These are phyloP conservation scores for Vireo altiloquus DNA, from an alignment of 2,113 vertebrate genomes.

Conservation along the genomic window DNA sequence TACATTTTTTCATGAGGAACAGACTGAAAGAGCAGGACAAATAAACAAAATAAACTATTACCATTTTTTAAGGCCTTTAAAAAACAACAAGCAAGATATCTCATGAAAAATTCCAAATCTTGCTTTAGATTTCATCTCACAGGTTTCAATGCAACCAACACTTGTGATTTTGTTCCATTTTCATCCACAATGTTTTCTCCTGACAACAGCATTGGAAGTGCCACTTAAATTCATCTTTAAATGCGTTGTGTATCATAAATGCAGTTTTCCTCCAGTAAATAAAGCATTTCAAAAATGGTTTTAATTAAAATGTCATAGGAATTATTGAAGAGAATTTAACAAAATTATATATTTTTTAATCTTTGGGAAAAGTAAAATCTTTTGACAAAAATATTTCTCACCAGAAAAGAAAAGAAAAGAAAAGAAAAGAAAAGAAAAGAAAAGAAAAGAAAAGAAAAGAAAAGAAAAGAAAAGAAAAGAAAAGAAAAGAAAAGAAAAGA, in stretches of 20 bases:
- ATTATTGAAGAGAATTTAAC: background rate
- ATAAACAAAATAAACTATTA: background rate
- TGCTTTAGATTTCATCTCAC: background rate
- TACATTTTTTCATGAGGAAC: background rate
- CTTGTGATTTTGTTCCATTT: slow-evolving; percentile 8
- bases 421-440: no score
- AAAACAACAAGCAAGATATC: background rate
- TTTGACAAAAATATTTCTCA: background rate
- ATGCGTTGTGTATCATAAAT: background rate
- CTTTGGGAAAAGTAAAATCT: background rate
- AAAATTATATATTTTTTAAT: background rate
- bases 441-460: no score
- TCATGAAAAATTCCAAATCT: background rate
- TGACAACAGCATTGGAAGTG: background rate
- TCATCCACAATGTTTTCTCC: background rate
- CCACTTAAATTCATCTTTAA: background rate
- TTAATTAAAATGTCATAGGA: slow-evolving; percentile 40
- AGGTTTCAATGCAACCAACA: background rate
- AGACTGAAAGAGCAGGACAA: background rate
- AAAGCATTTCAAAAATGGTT: slow-evolving; percentile 33
- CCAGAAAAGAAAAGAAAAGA: no score
- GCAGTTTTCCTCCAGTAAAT: slow-evolving; percentile 16
- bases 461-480: no score
- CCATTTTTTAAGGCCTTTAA: background rate
- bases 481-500: no score